Base-by-base conservation (phyloP, 23 tunicate species). In the Styela clava region DNA sequence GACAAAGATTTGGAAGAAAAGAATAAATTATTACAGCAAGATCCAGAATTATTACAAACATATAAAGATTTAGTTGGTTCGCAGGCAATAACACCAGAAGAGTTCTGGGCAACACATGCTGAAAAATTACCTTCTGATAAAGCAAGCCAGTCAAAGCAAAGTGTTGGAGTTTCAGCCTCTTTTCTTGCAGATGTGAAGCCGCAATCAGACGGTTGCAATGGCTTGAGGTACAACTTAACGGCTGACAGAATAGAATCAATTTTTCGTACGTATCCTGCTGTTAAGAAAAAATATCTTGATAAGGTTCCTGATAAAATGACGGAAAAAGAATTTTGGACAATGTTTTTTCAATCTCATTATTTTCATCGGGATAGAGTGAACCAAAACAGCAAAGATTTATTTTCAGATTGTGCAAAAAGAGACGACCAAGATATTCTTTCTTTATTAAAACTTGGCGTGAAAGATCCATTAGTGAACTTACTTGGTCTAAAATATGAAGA, bases 291-390 rank as follows among this genome's bases (percentile, higher is more conserved):
- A 79, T 95, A 89, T 74, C 26, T 90, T 62, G 96, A 95, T 24
- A 86, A 86, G 69, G 95, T 90, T 0, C 99, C 99, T 12, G 95
- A 84, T 52, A 90, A 90, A 86, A 61, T 95, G 89, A 33, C 87
- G 1, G 99, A 95, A 51, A 90, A 95, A 83, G 99, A 95, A 16
- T 95, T 95, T 79, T 95, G 99, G 99, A 86, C 88, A 1, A 84
- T 83, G 88, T 95, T 95, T 79, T 95, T 95, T 74, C 96, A 95
- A 74, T 95, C 99, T 25, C 99, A 95, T 62, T 95, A 95, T 36
- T 95, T 90, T 80, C 96, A 95, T 63, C 73, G 96, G 31, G 99
- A 95, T 62, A 79, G 98, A 69, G 72, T 87, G 1, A 83, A 83
- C 35, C 98, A 87, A 0, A 84, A 69, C 21, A 87, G 89, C 78